Evolutionary conservation across 2,888 invertebrate genomes (phyloP), one percentile per base, ranked within the genome.

Genomic region (Drosophila differens): DNA sequence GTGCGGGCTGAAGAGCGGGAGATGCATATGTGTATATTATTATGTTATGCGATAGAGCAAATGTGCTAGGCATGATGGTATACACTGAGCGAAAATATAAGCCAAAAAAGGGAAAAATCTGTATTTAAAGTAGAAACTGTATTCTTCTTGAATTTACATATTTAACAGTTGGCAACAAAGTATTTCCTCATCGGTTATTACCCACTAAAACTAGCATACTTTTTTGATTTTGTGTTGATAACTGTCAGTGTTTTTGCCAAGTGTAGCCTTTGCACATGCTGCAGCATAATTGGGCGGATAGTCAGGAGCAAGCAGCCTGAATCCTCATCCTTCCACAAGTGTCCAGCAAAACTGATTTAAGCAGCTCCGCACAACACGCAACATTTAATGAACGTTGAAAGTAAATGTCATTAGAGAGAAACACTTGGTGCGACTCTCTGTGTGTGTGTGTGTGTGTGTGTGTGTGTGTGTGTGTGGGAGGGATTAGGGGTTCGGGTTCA

Each of bases 301-400:
- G 62, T 30, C 33, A n/a, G 35, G 9, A 52, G 57, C 22, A 16
- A 44, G 33, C 14, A 37, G 25, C 28, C 58, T 30, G 44, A 37
- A 59, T 55, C 60, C 52, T 47, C 47, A 19, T 35, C 44, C 58
- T 51, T 19, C 32, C 57, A 60, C 64, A 62, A 68, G 66, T 75
- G 87, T 79, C 77, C 82, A 55, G 69, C 66, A 55, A 85, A 85
- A 85, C 75, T 88, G 86, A 88, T 83, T 84, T 88, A 84, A 88
- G 89, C 84, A 78, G 58, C 87, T 70, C 22, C 7, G 14, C 47
- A 47, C 47, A 47, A 7, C 79, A 71, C 74, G 71, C 72, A 84
- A 70, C 85, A 87, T 89, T 91, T 89, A 91, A 91, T 89, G 90
- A 89, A 82, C 87, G 91, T 83, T 89, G 83, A 88, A 83, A 90